Conservation (phyloP, 2,888 invertebrate species). For the Caenorhabditis parvicauda region DNA sequence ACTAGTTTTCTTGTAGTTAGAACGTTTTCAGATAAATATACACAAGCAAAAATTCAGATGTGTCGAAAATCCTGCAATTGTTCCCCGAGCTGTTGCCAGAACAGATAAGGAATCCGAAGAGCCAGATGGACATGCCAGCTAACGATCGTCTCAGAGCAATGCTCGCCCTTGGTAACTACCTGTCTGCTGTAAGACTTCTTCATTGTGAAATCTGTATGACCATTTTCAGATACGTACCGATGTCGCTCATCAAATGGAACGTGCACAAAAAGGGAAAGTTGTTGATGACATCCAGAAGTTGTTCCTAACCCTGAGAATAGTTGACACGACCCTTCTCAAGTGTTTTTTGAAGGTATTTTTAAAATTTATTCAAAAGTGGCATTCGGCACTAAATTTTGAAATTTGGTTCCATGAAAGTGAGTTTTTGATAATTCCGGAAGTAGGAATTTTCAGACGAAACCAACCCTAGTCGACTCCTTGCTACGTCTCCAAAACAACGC, state of each 20-base stretch:
- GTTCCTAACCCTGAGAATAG: slow-evolving; percentile 76
- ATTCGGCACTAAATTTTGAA: no score
- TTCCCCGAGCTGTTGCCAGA: slow-evolving; percentile 82
- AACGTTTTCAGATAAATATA: background rate
- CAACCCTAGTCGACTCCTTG: slow-evolving; percentile 86
- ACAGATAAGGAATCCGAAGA: slow-evolving; percentile 5
- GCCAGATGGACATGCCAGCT: slow-evolving; percentile 33
- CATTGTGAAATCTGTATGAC: background rate
- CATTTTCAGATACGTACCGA: slow-evolving; percentile 20
- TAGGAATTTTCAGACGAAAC: slow-evolving; percentile 76
- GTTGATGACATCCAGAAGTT: slow-evolving; percentile 14
- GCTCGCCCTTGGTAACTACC: slow-evolving; percentile 82
- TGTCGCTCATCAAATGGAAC: slow-evolving; percentile 19
- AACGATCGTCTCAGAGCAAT: slow-evolving; percentile 75
- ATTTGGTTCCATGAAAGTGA: background rate
- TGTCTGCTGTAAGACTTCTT: slow-evolving; percentile 72
- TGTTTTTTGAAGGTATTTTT: slow-evolving; percentile 85
- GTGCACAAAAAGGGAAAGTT: slow-evolving; percentile 7
- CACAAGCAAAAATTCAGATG: slow-evolving; percentile 73
- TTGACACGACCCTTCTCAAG: slow-evolving; percentile 93
- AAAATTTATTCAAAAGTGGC: no score
- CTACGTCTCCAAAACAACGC: slow-evolving; percentile 80
- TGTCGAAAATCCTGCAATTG: slow-evolving; percentile 88
- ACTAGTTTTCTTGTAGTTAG: no score
- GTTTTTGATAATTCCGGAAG: slow-evolving; percentile 2